Base-by-base conservation (phyloP, 1,140 invertebrate species). In the Ips typographus region DNA sequence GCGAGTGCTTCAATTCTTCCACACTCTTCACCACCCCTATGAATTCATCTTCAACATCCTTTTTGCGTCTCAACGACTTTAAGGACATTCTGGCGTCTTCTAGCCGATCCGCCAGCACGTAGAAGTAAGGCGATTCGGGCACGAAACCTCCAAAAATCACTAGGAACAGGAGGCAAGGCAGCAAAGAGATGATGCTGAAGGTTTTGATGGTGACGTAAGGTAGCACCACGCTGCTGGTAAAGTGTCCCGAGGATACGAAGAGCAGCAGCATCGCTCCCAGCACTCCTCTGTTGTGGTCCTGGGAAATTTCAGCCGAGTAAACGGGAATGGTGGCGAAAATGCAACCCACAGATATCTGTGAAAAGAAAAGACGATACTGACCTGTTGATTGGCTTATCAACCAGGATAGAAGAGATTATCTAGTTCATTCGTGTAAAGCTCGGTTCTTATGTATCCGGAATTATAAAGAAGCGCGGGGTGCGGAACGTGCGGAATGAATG, bases 51-150 rank as follows among this genome's bases (percentile, higher is more conserved):
- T 88, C 83, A 0, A 90, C 85, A 2, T 81, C 73, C 1, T 76
- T 72, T 42, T 61, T 71, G 3, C 47, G 40, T 53, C 74, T 59
- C 59, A 77, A 55, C 51, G 72, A 73, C 3, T 37, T 51, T 43
- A 77, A 70, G 52, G 52, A 65, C 3, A 8, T 39, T 61, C 71
- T 63, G 4, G 74, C 71, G 5, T 55, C 52, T 36, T 55, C n/a
- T 5, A 37, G 6, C 37, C 37, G 39, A 8, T 57, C 65, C n/a
- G 44, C 60, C 2, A 39, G 40, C 5, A 75, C 39, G 4, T 73
- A 68, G 52, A 70, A 72, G 59, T 87, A 88, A 0, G 94, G 94
- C 7, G 91, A 90, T 76, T 96, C 94, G 0, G 93, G 93, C 7
- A 71, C 62, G 7, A 74, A 75, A 40, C 71, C 40, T 3, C 84